Percentiles rank a stretch among this genome's conserved stretches.
Evolutionary conservation across 2,888 invertebrate species (phyloP).

Genomic region (Spodoptera picta): DNA sequence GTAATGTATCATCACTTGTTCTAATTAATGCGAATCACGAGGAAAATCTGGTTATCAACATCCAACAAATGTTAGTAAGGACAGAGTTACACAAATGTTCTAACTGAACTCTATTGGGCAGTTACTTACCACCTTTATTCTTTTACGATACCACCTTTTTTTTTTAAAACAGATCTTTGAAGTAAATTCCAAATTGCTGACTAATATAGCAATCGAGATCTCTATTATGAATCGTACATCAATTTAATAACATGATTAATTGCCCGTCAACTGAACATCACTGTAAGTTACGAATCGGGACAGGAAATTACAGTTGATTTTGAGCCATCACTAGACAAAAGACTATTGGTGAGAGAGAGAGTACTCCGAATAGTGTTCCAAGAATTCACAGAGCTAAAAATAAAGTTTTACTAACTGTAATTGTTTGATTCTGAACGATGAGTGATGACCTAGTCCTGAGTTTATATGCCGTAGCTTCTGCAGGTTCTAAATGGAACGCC

Average conservation of each 20-base stretch:
- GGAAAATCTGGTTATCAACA: background rate
- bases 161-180: slow-evolving; percentile 5
- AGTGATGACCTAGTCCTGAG: slow-evolving; percentile 58
- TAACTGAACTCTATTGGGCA: no score
- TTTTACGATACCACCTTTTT: no score
- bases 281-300: slow-evolving; percentile 63
- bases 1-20: slow-evolving; percentile 22
- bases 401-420: slow-evolving; percentile 61
- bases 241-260: slow-evolving; percentile 63
- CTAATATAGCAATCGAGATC: slow-evolving; percentile 23
- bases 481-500: slow-evolving; percentile 47
- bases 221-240: slow-evolving; percentile 1
- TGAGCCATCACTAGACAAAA: slow-evolving; percentile 72
- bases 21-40: slow-evolving; percentile 5
- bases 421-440: slow-evolving; percentile 56
- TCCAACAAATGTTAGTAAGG: no score
- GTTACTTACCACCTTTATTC: no score
- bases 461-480: slow-evolving; percentile 26
- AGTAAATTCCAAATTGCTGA: slow-evolving; percentile 28
- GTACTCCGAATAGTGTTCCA: slow-evolving; percentile 66
- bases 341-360: slow-evolving; percentile 70
- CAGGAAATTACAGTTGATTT: slow-evolving; percentile 75
- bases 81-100: no score
- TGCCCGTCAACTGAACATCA: slow-evolving; percentile 63
- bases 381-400: slow-evolving; percentile 66